Evolutionary conservation across 2,797 vertebrate genomes (phyloP), one percentile per base, ranked within the genome.

Genomic region (Prionace glauca): DNA sequence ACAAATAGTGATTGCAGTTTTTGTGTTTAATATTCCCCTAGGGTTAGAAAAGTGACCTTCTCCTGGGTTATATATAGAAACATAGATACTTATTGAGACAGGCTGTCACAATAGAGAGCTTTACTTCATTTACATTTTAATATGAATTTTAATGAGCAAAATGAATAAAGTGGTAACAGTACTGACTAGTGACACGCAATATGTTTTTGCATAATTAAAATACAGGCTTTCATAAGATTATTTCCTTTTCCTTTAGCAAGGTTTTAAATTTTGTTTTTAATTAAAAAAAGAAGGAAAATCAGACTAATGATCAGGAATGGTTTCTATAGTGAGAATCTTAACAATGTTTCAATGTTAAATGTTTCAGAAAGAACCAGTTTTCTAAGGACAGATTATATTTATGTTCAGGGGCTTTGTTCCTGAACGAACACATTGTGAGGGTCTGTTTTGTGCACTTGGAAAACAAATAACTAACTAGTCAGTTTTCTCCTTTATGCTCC

Each of bases 61-160:
- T 67, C 67, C 67, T 29, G 92, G 3, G 22, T 72, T 72, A 72
- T 94, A 94, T 67, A 67, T 91, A 91, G 88, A 91, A 91, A 65
- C 60, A 62, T 60, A 91, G 88, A 91, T 94, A 94, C 16, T 94
- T 41, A 94, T 94, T 94, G 65, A 71, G 87, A 94, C 69, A 72
- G 65, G 36, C 91, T 72, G 91, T 71, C 62, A 67, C 65, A 71
- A n/a, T 41, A 94, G 67, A 71, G 93, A 74, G 71, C 71, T 94
- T 74, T 74, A 94, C 69, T 94, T 74, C 69, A 94, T 94, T 94
- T 72, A 41, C 69, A 72, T 72, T 94, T 71, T 72, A 94, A 94
- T 45, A 26, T 29, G 2, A 72, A 72, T 94, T 94, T 94, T 74
- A 94, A 94, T 74, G 45, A 74, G 65, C 24, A 93, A 56, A 20